Base-by-base conservation (phyloP, 2,797 vertebrate species). In the Fistularia commersonii region DNA sequence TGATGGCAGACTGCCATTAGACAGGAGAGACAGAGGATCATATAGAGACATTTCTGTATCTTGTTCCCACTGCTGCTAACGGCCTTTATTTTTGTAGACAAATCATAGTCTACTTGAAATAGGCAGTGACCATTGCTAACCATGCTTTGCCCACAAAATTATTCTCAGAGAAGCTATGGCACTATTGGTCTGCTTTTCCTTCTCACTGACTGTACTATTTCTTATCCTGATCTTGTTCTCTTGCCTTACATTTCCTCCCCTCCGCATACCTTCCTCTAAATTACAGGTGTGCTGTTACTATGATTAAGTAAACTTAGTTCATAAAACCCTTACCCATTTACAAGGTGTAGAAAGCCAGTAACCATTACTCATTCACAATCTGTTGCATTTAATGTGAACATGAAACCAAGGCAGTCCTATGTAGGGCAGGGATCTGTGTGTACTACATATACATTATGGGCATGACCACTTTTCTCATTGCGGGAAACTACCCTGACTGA, bases 31-130 rank as follows among this genome's bases (percentile, higher is more conserved):
- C 61, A 14, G 62, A 64, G 57, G 59, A 46, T 74, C 57, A 61
- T 70, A 54, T 64, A 48, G 66, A 61, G 58, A 54, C 70, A 47
- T 64, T 15, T 46, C 66, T 71, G 59, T 65, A 55, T 38, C 46
- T 60, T 39, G 42, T 11, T 5, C 35, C 56, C 0, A 8, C 45
- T 56, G 11, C 12, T 11, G 64, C 51, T 23, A 32, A 51, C 49
- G 35, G n/a, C 48, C 34, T 38, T 57, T 57, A 3, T 47, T 47
- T 55, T 61, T 62, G 39, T n/a, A n/a, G n/a, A n/a, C 82, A 88
- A 87, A 91, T 87, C 78, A 87, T 77, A 87, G 76, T 70, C 66
- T 80, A 72, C 86, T 84, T 70, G 58, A 90, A 89, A 89, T 89
- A 91, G 84, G 78, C 78, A 61, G 72, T 86, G 78, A 75, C 83